Evolutionary conservation across 2,888 invertebrate species (phyloP).

Genomic region (Cryptocephalus primarius): DNA sequence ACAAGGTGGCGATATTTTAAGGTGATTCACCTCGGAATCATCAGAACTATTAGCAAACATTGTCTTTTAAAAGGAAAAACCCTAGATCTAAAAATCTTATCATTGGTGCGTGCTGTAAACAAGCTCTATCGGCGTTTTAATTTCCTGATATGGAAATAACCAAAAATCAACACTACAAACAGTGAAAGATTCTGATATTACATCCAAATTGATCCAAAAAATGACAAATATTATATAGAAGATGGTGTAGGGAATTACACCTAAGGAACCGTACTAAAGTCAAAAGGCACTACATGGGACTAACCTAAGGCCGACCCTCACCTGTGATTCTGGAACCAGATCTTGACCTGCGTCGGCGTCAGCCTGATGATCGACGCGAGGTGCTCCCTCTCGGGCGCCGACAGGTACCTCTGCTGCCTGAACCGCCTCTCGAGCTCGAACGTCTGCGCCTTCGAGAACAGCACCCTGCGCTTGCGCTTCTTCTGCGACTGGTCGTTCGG

Average conservation of each 20-base stretch:
- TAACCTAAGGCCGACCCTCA: constrained; percentile 13
- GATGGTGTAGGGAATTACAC: too few relatives aligned
- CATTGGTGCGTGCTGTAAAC: too few relatives aligned
- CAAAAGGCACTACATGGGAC: too few relatives aligned
- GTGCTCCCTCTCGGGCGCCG: constrained; percentile 95
- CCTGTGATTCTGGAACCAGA: constrained; percentile 99
- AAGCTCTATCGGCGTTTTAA: not conserved
- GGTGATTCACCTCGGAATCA: too few relatives aligned
- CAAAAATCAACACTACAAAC: not conserved
- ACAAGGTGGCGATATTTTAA: too few relatives aligned
- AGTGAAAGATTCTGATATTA: not conserved
- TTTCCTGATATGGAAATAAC: not conserved
- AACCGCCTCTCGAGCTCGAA: constrained; percentile 92
- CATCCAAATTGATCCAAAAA: too few relatives aligned
- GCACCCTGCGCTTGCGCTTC: constrained; percentile 88
- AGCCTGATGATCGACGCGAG: constrained; percentile 87
- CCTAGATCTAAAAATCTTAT: too few relatives aligned
- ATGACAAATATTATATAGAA: too few relatives aligned
- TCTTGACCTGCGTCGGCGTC: constrained; percentile 96
- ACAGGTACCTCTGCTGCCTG: constrained; percentile 90
- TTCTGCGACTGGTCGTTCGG: constrained; percentile 40
- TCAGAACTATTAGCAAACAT: too few relatives aligned
- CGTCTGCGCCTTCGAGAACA: constrained; percentile 96
- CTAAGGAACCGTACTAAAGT: too few relatives aligned
- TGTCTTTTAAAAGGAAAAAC: too few relatives aligned